Base-by-base conservation (phyloP, 2,888 invertebrate species). In the Heliconius aoede region DNA sequence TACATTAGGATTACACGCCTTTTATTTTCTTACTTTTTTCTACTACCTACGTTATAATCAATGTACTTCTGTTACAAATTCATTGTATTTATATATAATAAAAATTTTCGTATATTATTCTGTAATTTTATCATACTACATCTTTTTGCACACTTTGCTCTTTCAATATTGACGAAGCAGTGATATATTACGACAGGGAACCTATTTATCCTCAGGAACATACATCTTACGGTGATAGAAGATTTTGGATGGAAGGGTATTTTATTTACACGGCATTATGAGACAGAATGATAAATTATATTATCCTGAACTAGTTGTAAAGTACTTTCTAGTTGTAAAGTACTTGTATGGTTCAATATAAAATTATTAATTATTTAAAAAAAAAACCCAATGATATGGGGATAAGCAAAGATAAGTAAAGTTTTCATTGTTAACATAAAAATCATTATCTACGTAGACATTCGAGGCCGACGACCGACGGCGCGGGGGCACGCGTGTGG, bases 221-320 rank as follows among this genome's bases (percentile, higher is more conserved):
- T 30, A 78, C 76, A 67, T 69, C 74, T 73, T 77, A 76, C 11
- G 77, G 79, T 67, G 79, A 74, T 30, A 77, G 76, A 76, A 73
- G 77, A 77, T 68, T 80, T 79, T 75, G 75, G 72, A 75, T 74
- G 62, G 62, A 30, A 64, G 36, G 64, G 0, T 64, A 36, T 64
- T 64, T 64, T 64, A 64, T 24, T 13, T 1, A 24, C 64, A 24
- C n/a, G 3, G n/a, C 24, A 7, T 36, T 32, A 32, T 4, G 11
- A 36, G 64, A 64, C 36, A 64, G 64, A 64, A 64, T 64, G 64
- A 64, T 64, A 64, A 64, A 64, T 64, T 36, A 64, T 64, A 64
- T 24, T 24, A 36, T 3, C 13, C 7, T 64, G 5, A 64, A 64
- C 32, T 64, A 64, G 15, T 64, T 36, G n/a, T n/a, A n/a, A n/a